Percentiles rank a stretch among this genome's conserved stretches.
Conservation (phyloP, 2,888 invertebrate genomes). For the Chirona hameri region DNA sequence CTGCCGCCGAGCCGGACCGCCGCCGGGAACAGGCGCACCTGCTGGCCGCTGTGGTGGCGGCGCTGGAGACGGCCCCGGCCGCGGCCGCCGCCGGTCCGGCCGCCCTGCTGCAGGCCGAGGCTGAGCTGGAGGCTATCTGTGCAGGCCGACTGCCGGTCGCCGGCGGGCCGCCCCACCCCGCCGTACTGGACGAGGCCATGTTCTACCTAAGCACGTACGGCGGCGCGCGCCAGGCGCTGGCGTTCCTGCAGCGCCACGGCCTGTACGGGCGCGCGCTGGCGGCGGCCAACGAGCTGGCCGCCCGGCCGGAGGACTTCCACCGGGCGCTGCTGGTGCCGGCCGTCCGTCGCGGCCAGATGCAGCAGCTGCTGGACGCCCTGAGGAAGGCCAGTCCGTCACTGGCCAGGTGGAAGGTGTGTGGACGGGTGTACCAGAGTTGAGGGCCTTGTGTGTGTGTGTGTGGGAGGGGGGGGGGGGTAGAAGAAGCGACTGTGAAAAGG, state of each 20-base stretch:
- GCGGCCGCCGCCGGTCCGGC: slow-evolving; percentile 31
- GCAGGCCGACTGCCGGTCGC: neutral
- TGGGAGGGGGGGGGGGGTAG: too few relatives aligned
- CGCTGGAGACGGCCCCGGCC: slow-evolving; percentile 38
- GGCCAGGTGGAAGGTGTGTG: slow-evolving; percentile 54
- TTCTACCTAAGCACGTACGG: slow-evolving; percentile 79
- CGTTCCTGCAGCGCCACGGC: slow-evolving; percentile 70
- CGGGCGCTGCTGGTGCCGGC: slow-evolving; percentile 67
- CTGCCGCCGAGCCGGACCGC: slow-evolving; percentile 35
- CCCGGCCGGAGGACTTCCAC: slow-evolving; percentile 66
- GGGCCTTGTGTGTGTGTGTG: too few relatives aligned
- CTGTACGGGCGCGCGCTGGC: slow-evolving; percentile 64
- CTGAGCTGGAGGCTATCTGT: slow-evolving; percentile 29
- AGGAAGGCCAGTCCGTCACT: slow-evolving; percentile 62
- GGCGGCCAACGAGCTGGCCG: slow-evolving; percentile 64
- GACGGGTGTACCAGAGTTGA: too few relatives aligned
- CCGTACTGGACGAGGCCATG: slow-evolving; percentile 71
- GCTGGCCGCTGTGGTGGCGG: slow-evolving; percentile 38
- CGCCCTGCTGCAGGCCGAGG: neutral
- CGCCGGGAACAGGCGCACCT: slow-evolving; percentile 35
- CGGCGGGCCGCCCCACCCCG: slow-evolving; percentile 50
- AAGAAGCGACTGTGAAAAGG: too few relatives aligned
- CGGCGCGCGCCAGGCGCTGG: slow-evolving; percentile 65
- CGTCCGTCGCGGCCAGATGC: slow-evolving; percentile 61
- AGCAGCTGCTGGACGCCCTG: slow-evolving; percentile 61